Base-by-base conservation (phyloP, 2,113 vertebrate species). In the Azemiops feae region DNA sequence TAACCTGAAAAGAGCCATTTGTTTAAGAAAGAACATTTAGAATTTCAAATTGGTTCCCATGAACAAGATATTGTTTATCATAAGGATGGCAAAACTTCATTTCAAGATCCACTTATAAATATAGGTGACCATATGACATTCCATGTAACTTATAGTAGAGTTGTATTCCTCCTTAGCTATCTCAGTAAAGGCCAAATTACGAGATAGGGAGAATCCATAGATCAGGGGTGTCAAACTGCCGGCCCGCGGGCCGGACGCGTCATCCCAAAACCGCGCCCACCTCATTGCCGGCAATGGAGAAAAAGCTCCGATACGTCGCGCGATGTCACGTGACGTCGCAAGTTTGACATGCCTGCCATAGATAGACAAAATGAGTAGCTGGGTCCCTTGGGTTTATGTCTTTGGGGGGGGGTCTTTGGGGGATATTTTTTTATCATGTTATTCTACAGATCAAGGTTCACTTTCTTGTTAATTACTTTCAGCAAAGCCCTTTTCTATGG, bases 61-160 rank as follows among this genome's bases (percentile, higher is more conserved):
- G 95, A 96, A 92, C 20, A 88, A 20, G 47, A 25, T 94, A 85
- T 34, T 91, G 54, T 45, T 95, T 88, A 89, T 81, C 92, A 54
- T 45, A 27, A 93, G 87, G 91, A 94, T 94, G 87, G 58, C 47
- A 93, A 85, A 95, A 97, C 95, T 7, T 0, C 45, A 57, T 85
- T 94, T 90, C 64, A 93, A 94, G 25, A 74, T 69, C 27, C 22
- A 52, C 34, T 34, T 39, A 91, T 74, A 22, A 91, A 81, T 91
- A 81, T 14, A 74, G 7, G 30, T 69, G 22, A 27, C 1, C 27
- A 18, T 9, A 34, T 54, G 50, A 43, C 5, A 30, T n/a, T 52
- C 12, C 43, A 27, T 69, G 18, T 52, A 16, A 50, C 18, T 91
- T 57, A 2, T 30, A 34, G 1, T 54, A 39, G 47, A 23, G 12